Conservation (phyloP, 2,888 invertebrate species). For the Apoderus coryli region DNA sequence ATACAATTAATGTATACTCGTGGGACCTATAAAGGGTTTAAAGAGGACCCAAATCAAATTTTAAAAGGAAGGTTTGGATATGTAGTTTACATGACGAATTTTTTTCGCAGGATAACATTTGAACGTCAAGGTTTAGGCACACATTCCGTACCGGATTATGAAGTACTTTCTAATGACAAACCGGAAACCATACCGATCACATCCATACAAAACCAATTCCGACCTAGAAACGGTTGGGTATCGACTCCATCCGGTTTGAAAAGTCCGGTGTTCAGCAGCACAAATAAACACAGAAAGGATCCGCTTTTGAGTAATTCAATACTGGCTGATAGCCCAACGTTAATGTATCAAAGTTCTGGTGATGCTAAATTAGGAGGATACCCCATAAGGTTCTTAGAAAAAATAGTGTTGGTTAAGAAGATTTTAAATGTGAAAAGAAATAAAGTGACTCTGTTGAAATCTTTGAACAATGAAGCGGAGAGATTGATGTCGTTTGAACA, state of each 20-base stretch:
- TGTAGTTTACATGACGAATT: no score
- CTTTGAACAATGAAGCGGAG: conserved; percentile 85
- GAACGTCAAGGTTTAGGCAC: conserved; percentile 85
- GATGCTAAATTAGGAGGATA: conserved; percentile 60
- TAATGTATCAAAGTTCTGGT: conserved; percentile 21
- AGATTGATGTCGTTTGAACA: conserved; percentile 68
- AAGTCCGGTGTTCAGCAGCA: conserved; percentile 27
- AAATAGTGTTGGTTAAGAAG: conserved; percentile 76
- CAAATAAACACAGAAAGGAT: conserved; percentile 43
- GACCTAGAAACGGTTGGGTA: conserved; percentile 43
- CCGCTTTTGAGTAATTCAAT: conserved; percentile 41
- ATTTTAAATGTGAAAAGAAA: conserved; percentile 68
- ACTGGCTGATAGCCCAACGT: conserved; percentile 2
- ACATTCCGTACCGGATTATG: conserved; percentile 91
- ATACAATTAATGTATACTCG: no score
- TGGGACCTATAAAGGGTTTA: no score
- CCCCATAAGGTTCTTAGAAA: conserved; percentile 70
- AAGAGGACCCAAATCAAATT: no score
- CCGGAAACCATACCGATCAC: conserved; percentile 81
- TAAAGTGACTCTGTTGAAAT: conserved; percentile 64
- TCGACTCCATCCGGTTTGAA: conserved; percentile 33
- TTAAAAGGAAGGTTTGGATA: no score
- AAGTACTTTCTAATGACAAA: conserved; percentile 85
- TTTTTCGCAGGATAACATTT: conserved; percentile 91
- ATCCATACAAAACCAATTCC: conserved; percentile 67